phyloP scores from a whole-genome alignment of 2,888 invertebrate genomes.

The Cataglyphis cursor region DNA sequence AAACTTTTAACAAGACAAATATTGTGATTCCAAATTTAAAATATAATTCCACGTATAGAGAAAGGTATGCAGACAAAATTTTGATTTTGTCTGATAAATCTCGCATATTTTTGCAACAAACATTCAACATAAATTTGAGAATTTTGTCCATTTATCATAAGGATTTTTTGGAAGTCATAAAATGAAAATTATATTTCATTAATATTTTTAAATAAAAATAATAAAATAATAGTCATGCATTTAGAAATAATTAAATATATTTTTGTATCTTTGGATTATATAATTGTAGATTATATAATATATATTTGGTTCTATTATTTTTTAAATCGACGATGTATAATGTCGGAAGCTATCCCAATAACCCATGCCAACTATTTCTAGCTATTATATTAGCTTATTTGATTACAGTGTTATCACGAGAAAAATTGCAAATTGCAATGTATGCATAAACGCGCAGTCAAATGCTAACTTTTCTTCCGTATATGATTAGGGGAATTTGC shows the following conservation, averaged over 20 bases:
- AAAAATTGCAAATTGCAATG: slow-evolving; percentile 52
- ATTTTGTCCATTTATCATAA: background rate
- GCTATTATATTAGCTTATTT: slow-evolving; percentile 29
- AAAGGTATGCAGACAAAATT: slow-evolving; percentile 4
- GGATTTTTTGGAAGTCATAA: background rate
- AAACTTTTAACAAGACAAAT: background rate
- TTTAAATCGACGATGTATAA: slow-evolving; percentile 11
- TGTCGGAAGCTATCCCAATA: slow-evolving; percentile 16
- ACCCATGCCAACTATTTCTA: background rate
- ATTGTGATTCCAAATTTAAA: slow-evolving; percentile 10
- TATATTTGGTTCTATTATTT: slow-evolving; percentile 2
- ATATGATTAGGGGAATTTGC: slow-evolving; percentile 52
- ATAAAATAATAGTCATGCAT: background rate
- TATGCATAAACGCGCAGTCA: slow-evolving; percentile 34
- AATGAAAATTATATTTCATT: background rate
- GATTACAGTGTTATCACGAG: slow-evolving; percentile 36
- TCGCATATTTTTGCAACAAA: background rate
- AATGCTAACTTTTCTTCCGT: slow-evolving; percentile 63
- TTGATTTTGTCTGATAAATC: background rate
- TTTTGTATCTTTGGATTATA: background rate
- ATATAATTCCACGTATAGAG: background rate
- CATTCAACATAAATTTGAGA: background rate
- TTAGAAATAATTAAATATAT: background rate
- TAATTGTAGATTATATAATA: background rate
- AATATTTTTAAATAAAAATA: background rate